Conservation (phyloP, 2,888 invertebrate species). For the Ormyrus rosae region DNA sequence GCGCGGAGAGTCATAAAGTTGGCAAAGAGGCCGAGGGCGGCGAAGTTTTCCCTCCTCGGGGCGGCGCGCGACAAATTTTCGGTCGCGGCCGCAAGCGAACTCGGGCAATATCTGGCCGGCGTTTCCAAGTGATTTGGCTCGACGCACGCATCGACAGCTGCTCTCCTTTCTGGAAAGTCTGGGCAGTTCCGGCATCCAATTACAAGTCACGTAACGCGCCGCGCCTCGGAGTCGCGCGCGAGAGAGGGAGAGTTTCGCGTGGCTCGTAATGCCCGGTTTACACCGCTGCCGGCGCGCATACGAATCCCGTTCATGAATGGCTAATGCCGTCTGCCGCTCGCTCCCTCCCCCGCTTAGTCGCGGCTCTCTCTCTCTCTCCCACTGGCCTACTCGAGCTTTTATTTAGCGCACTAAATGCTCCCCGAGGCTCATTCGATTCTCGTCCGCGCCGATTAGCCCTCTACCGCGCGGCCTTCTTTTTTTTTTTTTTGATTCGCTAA, state of each 20-base stretch:
- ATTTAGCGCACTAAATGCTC: too few species aligned
- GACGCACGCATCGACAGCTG: neutral
- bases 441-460: neutral
- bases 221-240: neutral
- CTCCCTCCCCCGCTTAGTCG: neutral
- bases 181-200: constrained; percentile 29
- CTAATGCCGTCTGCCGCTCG: neutral
- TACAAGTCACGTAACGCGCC: constrained; percentile 45
- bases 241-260: neutral
- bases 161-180: neutral
- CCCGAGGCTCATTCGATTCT: neutral
- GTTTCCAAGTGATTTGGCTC: neutral
- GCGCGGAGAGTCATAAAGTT: too few species aligned
- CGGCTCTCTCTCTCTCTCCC: neutral
- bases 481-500: neutral
- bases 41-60: too few species aligned
- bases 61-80: too few species aligned
- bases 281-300: constrained; percentile 18
- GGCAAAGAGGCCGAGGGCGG: too few species aligned
- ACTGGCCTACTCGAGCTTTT: too few species aligned
- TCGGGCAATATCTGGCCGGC: too few species aligned
- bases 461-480: neutral
- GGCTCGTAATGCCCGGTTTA: constrained; percentile 24
- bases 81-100: too few species aligned
- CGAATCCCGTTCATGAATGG: constrained; percentile 32